Conservation (phyloP, 2,113 vertebrate genomes). For the Egretta garzetta region DNA sequence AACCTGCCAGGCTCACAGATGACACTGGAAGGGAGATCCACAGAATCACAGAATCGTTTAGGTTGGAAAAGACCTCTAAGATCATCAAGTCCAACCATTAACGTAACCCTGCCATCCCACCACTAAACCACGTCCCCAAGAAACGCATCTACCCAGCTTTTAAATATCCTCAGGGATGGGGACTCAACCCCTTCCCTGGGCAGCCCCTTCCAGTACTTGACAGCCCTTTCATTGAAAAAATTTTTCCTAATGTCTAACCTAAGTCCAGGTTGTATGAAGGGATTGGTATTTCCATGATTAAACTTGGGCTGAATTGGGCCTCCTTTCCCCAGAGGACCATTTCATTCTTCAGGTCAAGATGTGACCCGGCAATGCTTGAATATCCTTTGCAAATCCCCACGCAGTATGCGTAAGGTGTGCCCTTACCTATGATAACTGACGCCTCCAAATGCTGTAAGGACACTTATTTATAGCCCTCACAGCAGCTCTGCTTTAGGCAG, state of each 20-base stretch:
- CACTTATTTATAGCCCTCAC: background rate
- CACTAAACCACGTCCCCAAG: too few species aligned
- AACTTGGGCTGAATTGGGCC: background rate
- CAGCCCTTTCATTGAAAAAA: too few species aligned
- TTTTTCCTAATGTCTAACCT: too few species aligned
- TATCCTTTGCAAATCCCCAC: background rate
- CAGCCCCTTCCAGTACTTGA: too few species aligned
- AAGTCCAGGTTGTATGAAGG: background rate
- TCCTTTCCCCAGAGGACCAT: background rate
- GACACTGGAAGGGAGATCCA: background rate
- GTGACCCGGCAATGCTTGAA: background rate
- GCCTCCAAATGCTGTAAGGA: background rate
- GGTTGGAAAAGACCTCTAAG: too few species aligned
- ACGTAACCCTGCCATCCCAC: too few species aligned
- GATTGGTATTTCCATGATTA: background rate
- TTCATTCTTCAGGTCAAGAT: background rate
- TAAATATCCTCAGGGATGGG: too few species aligned
- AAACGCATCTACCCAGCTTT: too few species aligned
- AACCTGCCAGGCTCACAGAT: background rate
- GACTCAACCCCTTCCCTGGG: too few species aligned
- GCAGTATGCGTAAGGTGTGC: accelerated
- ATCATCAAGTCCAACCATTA: too few species aligned
- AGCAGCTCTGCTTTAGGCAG: background rate
- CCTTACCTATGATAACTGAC: background rate
- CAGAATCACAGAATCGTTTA: too few species aligned